phyloP scores from a whole-genome alignment of 2,113 vertebrate genomes.

The Chaetodon trifascialis region DNA sequence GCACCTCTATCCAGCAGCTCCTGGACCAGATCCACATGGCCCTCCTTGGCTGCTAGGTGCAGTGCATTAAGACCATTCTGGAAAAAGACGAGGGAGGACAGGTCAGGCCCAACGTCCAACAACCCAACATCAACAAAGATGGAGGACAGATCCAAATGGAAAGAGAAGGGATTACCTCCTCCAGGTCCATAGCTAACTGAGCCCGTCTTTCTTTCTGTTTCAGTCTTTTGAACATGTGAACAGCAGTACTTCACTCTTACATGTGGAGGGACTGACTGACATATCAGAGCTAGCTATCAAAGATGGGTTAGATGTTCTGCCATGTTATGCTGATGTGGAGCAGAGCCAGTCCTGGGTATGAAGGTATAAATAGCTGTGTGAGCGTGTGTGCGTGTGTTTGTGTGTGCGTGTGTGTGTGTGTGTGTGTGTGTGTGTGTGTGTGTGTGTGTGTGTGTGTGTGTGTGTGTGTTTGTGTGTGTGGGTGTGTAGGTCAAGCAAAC shows the following conservation, averaged over 20 bases:
- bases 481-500: constrained; percentile 3
- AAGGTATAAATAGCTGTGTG: constrained; percentile 62
- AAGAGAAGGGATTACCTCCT: constrained; percentile 46
- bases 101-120: constrained; percentile 15
- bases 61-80: constrained; percentile 99
- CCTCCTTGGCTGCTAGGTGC: constrained; percentile 98
- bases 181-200: constrained; percentile 18
- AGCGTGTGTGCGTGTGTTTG: background rate
- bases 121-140: background rate
- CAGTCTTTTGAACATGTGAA: constrained; percentile 8
- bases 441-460: background rate
- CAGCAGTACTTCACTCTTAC: background rate
- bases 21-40: constrained; percentile 96
- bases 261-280: constrained; percentile 19
- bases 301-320: constrained; percentile 48
- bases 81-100: constrained; percentile 32
- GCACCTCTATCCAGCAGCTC: constrained; percentile 95
- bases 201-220: constrained; percentile 13
- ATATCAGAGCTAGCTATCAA: constrained; percentile 51
- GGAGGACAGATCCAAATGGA: background rate
- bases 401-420: background rate
- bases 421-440: background rate
- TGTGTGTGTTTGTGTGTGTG: background rate
- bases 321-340: constrained; percentile 52
- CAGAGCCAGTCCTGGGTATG: constrained; percentile 33